Evolutionary conservation across 2,888 invertebrate species (phyloP).

Genomic region (Epinotia demarniana): DNA sequence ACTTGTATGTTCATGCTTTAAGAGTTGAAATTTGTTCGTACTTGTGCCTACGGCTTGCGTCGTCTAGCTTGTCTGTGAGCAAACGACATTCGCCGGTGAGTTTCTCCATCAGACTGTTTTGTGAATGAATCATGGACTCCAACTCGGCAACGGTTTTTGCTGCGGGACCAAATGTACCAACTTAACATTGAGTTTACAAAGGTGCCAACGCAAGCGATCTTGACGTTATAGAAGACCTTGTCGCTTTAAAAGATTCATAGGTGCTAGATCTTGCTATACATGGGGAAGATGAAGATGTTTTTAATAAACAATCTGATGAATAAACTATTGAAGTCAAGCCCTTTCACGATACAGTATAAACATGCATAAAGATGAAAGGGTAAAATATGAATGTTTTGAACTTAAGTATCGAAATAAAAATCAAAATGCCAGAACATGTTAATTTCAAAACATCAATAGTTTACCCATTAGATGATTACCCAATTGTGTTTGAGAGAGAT

Average conservation of each 20-base stretch:
- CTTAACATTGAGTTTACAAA: slow-evolving; percentile 67
- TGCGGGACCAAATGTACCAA: slow-evolving; percentile 84
- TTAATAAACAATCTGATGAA: slow-evolving; percentile 86
- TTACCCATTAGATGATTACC: slow-evolving; percentile 74
- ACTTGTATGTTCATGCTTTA: slow-evolving; percentile 66
- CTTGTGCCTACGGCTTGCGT: slow-evolving; percentile 95
- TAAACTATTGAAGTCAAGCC: slow-evolving; percentile 87
- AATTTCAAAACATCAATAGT: slow-evolving; percentile 84
- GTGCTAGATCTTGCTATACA: slow-evolving; percentile 23
- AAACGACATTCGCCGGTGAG: slow-evolving; percentile 94
- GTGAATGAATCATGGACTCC: slow-evolving; percentile 95
- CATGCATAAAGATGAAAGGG: slow-evolving; percentile 83
- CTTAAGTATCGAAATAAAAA: slow-evolving; percentile 50
- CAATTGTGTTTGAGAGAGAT: slow-evolving; percentile 32
- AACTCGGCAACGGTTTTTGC: slow-evolving; percentile 95
- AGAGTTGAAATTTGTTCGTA: slow-evolving; percentile 83
- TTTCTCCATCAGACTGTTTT: slow-evolving; percentile 97
- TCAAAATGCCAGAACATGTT: slow-evolving; percentile 44
- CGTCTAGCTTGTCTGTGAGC: slow-evolving; percentile 95
- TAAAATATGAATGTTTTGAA: slow-evolving; percentile 84
- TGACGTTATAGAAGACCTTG: slow-evolving; percentile 16
- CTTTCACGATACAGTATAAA: slow-evolving; percentile 72
- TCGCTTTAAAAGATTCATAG: slow-evolving; percentile 19
- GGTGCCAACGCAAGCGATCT: slow-evolving; percentile 16
- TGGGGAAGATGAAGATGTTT: slow-evolving; percentile 24